Evolutionary conservation across 2,113 vertebrate genomes (phyloP).

Genomic region (Ammodytes marinus): DNA sequence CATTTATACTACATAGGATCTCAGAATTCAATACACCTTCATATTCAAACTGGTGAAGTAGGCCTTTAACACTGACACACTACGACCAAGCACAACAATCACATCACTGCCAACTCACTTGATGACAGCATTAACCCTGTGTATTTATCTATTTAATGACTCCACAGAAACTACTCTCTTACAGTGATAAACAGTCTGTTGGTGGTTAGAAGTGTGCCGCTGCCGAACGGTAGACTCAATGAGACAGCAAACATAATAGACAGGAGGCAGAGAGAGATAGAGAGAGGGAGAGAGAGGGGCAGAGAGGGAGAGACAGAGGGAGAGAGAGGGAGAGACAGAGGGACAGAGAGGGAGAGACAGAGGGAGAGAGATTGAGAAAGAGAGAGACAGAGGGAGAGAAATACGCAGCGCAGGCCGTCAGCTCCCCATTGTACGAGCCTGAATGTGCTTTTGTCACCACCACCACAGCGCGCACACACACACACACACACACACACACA

Average conservation of each 20-base stretch:
- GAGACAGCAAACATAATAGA: conserved; percentile 56
- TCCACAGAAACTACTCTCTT: conserved; percentile 13
- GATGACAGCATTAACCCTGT: conserved; percentile 49
- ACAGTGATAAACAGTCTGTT: conserved; percentile 30
- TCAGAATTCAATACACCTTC: no score
- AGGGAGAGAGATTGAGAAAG: conserved; percentile 44
- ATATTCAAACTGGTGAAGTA: no score
- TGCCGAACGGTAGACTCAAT: background rate
- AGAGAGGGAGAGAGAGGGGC: conserved; percentile 9
- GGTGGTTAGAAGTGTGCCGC: conserved; percentile 3
- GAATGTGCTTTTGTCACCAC: conserved; percentile 79
- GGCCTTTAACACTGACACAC: conserved; percentile 36
- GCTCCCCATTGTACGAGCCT: conserved; percentile 75
- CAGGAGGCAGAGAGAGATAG: conserved; percentile 38
- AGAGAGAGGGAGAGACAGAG: conserved; percentile 44
- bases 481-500: no score
- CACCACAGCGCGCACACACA: no score
- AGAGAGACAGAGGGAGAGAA: conserved; percentile 45
- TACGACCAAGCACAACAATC: conserved; percentile 32
- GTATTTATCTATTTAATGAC: conserved; percentile 32
- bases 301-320: conserved; percentile 44
- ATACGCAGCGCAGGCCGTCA: conserved; percentile 61
- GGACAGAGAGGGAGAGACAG: conserved; percentile 44
- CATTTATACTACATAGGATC: no score
- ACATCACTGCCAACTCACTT: conserved; percentile 19